Percentiles rank a stretch among this genome's conserved stretches.
Conservation (phyloP, 1,140 invertebrate genomes). For the Ostrea edulis region DNA sequence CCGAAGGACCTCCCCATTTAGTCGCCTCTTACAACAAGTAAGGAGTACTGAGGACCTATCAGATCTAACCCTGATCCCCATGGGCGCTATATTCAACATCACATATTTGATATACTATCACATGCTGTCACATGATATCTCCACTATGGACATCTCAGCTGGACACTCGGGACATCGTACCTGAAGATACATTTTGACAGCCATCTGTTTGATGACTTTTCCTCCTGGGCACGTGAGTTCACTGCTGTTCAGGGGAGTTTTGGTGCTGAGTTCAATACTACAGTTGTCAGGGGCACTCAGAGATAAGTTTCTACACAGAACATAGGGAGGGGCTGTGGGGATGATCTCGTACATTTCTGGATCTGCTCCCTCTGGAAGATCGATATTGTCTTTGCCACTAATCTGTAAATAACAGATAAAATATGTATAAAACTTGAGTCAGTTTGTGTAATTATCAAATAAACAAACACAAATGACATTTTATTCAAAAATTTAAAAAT, state of each 20-base stretch:
- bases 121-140: too few relatives aligned
- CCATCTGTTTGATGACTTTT: constrained; percentile 51
- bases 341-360: constrained; percentile 50
- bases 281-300: constrained; percentile 48
- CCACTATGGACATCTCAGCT: too few relatives aligned
- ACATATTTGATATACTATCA: too few relatives aligned
- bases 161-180: not conserved
- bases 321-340: constrained; percentile 66
- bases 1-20: too few relatives aligned
- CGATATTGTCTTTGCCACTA: not conserved
- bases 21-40: too few relatives aligned
- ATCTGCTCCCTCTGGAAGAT: constrained; percentile 53
- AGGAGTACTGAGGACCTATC: too few relatives aligned
- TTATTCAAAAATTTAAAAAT: too few relatives aligned
- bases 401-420: not conserved
- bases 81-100: too few relatives aligned
- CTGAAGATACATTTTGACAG: constrained; percentile 25
- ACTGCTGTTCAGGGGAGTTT: constrained; percentile 28
- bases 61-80: too few relatives aligned
- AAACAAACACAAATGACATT: too few relatives aligned
- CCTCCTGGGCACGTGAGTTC: constrained; percentile 52
- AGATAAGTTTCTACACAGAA: constrained; percentile 58
- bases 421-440: too few relatives aligned
- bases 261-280: constrained; percentile 13
- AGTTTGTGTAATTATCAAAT: too few relatives aligned